phyloP scores from a whole-genome alignment of 2,797 vertebrate species.

The Anguilla obscura region DNA sequence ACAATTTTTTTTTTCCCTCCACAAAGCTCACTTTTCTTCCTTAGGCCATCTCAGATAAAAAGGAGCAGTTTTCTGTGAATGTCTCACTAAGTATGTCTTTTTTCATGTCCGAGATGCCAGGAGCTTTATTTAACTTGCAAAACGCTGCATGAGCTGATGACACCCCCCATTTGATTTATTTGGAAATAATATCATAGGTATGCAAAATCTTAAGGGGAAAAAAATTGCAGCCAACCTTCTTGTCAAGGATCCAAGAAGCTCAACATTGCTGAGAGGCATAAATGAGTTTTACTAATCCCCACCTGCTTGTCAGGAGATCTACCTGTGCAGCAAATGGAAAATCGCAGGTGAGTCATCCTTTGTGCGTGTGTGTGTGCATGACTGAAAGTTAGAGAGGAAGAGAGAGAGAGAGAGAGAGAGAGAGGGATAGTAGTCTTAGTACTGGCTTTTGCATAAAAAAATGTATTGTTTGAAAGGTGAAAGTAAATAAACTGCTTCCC shows the following conservation, averaged over 20 bases:
- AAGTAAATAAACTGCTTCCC: conserved; percentile 18
- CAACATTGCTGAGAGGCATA: conserved; percentile 56
- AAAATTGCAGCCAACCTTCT: conserved; percentile 46
- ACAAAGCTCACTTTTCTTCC: conserved; percentile 51
- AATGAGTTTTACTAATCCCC: conserved; percentile 46
- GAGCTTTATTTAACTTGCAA: conserved; percentile 36
- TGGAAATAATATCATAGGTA: conserved; percentile 52
- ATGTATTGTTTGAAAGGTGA: conserved; percentile 8
- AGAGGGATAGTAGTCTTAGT: background rate
- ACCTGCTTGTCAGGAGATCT: conserved; percentile 57
- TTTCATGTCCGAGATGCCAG: conserved; percentile 27
- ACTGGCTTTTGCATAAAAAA: background rate
- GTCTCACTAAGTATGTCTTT: conserved; percentile 45
- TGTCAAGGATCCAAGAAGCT: conserved; percentile 47
- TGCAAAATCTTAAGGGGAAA: conserved; percentile 43
- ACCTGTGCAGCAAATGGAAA: conserved; percentile 39
- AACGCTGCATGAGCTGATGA: conserved; percentile 24
- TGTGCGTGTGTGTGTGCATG: conserved; percentile 27
- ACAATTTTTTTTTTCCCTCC: conserved; percentile 30
- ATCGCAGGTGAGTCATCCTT: conserved; percentile 34
- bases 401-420: conserved; percentile 13
- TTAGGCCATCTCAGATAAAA: conserved; percentile 54
- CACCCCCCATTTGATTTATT: conserved; percentile 49
- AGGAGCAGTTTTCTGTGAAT: conserved; percentile 50
- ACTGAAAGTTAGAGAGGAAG: background rate